These are phyloP conservation scores for Sus cebifrons DNA, from an alignment of 2,797 vertebrate genomes.

Conservation along the genomic window DNA sequence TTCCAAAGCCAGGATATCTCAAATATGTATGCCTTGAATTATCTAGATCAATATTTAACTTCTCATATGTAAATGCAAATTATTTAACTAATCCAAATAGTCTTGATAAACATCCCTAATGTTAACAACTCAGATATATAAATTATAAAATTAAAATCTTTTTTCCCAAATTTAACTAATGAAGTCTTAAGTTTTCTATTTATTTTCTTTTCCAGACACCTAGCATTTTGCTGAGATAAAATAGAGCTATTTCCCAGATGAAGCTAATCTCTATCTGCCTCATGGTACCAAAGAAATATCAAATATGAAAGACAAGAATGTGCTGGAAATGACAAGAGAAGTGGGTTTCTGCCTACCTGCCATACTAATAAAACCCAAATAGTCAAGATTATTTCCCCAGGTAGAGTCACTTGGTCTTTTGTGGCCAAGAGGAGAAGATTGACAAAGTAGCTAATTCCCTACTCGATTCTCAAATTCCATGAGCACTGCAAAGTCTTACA, in stretches of 20 bases:
- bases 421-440: slow-evolving; percentile 9
- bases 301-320: slow-evolving; percentile 10
- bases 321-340: not conserved
- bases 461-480: not conserved
- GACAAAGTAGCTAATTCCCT: not conserved
- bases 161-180: not conserved
- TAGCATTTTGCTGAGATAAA: slow-evolving; percentile 20
- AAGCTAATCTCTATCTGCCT: not conserved
- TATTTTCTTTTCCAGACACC: not conserved
- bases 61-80: not conserved
- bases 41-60: slow-evolving; percentile 30
- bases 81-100: not conserved
- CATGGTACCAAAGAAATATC: not conserved
- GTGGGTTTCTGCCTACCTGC: not conserved
- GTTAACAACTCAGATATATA: not conserved
- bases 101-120: not conserved
- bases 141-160: not conserved
- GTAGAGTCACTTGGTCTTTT: slow-evolving; percentile 16
- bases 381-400: slow-evolving; percentile 28
- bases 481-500: not conserved
- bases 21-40: slow-evolving; percentile 15
- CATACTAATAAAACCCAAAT: slow-evolving; percentile 21
- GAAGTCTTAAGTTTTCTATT: not conserved
- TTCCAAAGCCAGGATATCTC: slow-evolving; percentile 1
- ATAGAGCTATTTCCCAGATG: not conserved